phyloP scores from a whole-genome alignment of 2,888 invertebrate species.

The Drosophila setosimentum region DNA sequence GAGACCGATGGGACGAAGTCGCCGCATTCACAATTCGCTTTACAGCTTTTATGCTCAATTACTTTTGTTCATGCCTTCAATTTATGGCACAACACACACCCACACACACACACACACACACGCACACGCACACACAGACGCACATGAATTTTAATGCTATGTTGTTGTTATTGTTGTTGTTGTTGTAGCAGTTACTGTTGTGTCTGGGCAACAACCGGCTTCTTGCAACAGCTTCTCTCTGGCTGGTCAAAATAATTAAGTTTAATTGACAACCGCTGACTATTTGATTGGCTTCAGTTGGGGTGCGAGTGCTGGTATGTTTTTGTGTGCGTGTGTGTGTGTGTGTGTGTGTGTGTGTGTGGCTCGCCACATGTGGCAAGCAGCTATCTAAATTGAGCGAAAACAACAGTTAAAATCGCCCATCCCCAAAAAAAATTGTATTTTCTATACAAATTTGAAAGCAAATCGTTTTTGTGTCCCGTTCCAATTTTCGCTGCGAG shows the following conservation, averaged over 20 bases:
- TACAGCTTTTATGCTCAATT: conserved; percentile 69
- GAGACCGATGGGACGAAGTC: conserved; percentile 18
- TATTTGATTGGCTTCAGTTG: conserved; percentile 69
- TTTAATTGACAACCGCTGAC: conserved; percentile 80
- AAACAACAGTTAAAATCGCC: neutral
- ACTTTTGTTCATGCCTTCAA: conserved; percentile 61
- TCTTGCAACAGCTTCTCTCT: conserved; percentile 56
- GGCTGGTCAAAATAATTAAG: conserved; percentile 75
- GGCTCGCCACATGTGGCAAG: conserved; percentile 19
- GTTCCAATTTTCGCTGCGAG: neutral
- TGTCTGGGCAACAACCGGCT: conserved; percentile 37
- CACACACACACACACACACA: conserved; percentile 14
- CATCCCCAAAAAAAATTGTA: neutral
- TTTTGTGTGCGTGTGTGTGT: neutral
- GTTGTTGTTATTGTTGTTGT: conserved; percentile 18
- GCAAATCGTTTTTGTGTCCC: neutral
- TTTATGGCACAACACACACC: conserved; percentile 39
- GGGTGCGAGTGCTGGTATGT: conserved; percentile 10
- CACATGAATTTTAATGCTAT: conserved; percentile 42
- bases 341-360: conserved; percentile 6
- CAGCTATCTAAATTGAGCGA: conserved; percentile 4
- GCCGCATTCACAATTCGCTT: conserved; percentile 36
- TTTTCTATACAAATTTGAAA: neutral
- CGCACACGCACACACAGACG: conserved; percentile 15
- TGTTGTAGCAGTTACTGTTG: conserved; percentile 13